These are phyloP conservation scores for Mythimna lalbum DNA, from an alignment of 2,888 invertebrate species.

Conservation along the genomic window DNA sequence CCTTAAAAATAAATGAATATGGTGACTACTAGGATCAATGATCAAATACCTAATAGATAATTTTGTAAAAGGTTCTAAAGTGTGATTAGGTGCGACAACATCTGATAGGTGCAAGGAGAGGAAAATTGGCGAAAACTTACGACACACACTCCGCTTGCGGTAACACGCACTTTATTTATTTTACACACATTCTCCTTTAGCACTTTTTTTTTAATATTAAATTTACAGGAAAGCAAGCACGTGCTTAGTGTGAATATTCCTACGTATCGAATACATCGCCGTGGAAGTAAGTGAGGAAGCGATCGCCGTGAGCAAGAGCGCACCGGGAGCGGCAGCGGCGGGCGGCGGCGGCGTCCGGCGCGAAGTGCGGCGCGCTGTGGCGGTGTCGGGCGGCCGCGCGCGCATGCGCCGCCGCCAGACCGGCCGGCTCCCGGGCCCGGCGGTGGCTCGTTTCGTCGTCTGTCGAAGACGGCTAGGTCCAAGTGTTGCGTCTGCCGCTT, in stretches of 20 bases:
- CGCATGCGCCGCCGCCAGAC: slow-evolving; percentile 27
- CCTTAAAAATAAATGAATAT: slow-evolving; percentile 5
- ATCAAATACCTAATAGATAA: background rate
- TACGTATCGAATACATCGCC: slow-evolving; percentile 15
- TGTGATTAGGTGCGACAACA: slow-evolving; percentile 16
- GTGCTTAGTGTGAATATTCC: background rate
- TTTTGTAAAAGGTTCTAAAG: slow-evolving; percentile 17
- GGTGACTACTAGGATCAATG: background rate
- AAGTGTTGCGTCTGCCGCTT: background rate
- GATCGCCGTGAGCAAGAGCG: slow-evolving; percentile 5
- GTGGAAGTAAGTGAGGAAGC: background rate
- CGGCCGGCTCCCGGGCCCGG: slow-evolving; percentile 38
- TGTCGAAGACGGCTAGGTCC: background rate
- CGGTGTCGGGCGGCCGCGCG: slow-evolving; percentile 33
- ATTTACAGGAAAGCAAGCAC: background rate
- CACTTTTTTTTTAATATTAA: background rate
- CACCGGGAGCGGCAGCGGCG: slow-evolving; percentile 22
- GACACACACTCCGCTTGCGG: slow-evolving; percentile 9
- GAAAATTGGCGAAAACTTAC: slow-evolving; percentile 36
- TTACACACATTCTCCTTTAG: slow-evolving; percentile 12
- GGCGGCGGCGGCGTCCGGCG: slow-evolving; percentile 41
- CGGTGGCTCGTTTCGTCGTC: no score
- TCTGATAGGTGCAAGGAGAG: background rate
- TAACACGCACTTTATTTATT: slow-evolving; percentile 12
- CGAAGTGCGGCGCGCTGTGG: slow-evolving; percentile 47